Conservation (phyloP, 1,140 invertebrate genomes). For the Drosophila ogumai region DNA sequence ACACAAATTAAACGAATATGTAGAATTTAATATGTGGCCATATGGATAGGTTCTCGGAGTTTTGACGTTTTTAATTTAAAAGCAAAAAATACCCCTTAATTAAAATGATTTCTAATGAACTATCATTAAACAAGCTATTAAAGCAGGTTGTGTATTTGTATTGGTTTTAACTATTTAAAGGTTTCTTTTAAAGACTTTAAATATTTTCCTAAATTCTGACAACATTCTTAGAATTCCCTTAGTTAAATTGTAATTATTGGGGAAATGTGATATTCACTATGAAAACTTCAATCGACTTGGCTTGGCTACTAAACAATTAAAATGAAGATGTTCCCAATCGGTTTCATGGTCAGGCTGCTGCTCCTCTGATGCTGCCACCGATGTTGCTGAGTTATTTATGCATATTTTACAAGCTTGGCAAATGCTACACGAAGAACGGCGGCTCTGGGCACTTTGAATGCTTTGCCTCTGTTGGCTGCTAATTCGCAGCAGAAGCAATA, state of each 20-base stretch:
- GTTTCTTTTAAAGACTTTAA: background rate
- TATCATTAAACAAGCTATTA: background rate
- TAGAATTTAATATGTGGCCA: constrained; percentile 6
- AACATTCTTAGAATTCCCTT: background rate
- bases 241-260: background rate
- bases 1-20: constrained; percentile 27
- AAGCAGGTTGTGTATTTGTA: background rate
- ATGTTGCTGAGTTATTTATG: constrained; percentile 35
- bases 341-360: constrained; percentile 34
- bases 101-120: constrained; percentile 7
- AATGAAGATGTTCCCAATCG: constrained; percentile 47
- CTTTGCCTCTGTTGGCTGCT: constrained; percentile 35
- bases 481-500: constrained; percentile 67
- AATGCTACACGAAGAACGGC: constrained; percentile 38
- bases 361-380: background rate
- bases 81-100: constrained; percentile 14
- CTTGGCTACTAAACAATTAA: constrained; percentile 17
- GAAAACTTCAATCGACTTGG: constrained; percentile 1
- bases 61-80: background rate
- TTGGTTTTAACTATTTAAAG: background rate
- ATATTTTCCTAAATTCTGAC: no score
- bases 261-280: background rate
- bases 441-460: constrained; percentile 25
- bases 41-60: background rate
- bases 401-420: constrained; percentile 42